phyloP scores from a whole-genome alignment of 2,888 invertebrate genomes.

The Nudaria mundana region DNA sequence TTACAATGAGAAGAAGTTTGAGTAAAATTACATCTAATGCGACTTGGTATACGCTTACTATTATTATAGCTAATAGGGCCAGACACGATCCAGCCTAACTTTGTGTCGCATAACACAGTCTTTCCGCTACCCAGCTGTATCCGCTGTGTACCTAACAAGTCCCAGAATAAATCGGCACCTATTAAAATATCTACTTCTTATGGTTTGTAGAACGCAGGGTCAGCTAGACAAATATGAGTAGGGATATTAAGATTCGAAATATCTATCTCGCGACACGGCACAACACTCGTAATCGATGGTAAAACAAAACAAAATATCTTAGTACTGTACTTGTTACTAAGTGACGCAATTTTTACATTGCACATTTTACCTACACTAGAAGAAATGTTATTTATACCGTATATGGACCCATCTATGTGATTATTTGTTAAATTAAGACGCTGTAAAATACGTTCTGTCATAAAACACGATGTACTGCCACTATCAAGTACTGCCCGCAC shows the following conservation, averaged over 20 bases:
- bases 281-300: constrained; percentile 18
- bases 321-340: constrained; percentile 8
- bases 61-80: background rate
- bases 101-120: constrained; percentile 6
- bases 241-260: constrained; percentile 1
- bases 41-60: too few relatives aligned
- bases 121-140: background rate
- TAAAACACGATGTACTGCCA: background rate
- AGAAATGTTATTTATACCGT: constrained; percentile 15
- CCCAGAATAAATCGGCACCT: constrained; percentile 1
- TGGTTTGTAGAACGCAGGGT: constrained; percentile 3
- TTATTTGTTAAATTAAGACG: background rate
- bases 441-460: background rate
- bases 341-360: constrained; percentile 7
- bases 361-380: constrained; percentile 12
- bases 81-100: constrained; percentile 7
- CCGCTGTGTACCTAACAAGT: background rate
- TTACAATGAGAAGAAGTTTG: too few relatives aligned
- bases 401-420: background rate
- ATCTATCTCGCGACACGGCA: constrained; percentile 11
- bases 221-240: constrained; percentile 3
- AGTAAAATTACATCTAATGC: too few relatives aligned
- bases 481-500: background rate
- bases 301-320: constrained; percentile 20
- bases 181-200: background rate